Percentiles rank a stretch among this genome's conserved stretches.
Conservation (phyloP, 2,888 invertebrate species). For the Agrilus mali region DNA sequence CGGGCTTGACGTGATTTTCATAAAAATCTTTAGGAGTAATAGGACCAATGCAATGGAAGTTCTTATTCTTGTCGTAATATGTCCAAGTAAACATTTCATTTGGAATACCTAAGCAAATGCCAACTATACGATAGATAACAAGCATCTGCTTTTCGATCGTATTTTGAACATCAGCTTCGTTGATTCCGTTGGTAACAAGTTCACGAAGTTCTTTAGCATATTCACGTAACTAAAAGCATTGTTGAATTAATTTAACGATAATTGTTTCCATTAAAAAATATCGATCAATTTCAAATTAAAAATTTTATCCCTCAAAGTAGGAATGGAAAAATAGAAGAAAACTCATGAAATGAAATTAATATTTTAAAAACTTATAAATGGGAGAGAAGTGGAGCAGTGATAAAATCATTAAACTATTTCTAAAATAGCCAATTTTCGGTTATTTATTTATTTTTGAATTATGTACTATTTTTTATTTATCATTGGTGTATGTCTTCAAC, state of each 20-base stretch:
- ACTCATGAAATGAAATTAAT: no score
- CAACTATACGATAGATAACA: conserved; percentile 67
- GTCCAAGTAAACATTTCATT: conserved; percentile 69
- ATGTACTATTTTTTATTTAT: no score
- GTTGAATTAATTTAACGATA: neutral
- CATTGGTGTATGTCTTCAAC: no score
- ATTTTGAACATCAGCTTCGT: conserved; percentile 47
- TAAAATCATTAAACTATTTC: no score
- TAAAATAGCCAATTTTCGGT: no score
- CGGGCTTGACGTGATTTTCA: conserved; percentile 59
- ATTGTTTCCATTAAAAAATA: no score
- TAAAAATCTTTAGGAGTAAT: conserved; percentile 73
- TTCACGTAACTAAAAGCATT: conserved; percentile 55
- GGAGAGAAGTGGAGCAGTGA: no score
- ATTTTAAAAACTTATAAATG: no score
- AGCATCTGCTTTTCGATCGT: conserved; percentile 59
- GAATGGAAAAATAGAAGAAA: no score
- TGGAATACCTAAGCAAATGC: conserved; percentile 75
- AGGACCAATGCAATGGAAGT: conserved; percentile 59
- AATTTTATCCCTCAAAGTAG: no score
- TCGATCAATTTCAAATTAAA: neutral
- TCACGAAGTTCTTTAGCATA: conserved; percentile 62
- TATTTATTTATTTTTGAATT: no score
- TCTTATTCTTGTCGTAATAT: conserved; percentile 73
- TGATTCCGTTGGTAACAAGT: conserved; percentile 44